Percentiles rank a stretch among this genome's conserved stretches.
These are phyloP conservation scores for Enteromius viviparus DNA, from an alignment of 2,797 vertebrate species.

Conservation along the genomic window DNA sequence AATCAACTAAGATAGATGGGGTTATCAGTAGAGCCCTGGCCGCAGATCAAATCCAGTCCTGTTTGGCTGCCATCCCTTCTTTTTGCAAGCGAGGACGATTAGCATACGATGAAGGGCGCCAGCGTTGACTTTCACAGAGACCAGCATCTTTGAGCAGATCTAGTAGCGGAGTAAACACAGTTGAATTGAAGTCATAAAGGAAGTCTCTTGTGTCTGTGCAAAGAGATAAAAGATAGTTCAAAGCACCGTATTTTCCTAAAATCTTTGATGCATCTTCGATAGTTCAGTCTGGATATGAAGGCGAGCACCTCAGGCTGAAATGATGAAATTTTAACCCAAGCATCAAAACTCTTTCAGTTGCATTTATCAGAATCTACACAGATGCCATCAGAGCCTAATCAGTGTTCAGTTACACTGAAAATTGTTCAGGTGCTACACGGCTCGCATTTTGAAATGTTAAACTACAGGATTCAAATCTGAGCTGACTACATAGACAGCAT, in stretches of 20 bases:
- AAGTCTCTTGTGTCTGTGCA: neutral
- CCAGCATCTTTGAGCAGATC: conserved; percentile 15
- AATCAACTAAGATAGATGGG: conserved; percentile 68
- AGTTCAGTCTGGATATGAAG: neutral
- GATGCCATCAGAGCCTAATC: conserved; percentile 8
- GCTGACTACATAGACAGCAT: neutral
- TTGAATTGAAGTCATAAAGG: neutral
- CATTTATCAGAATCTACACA: conserved; percentile 1
- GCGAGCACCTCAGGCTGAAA: conserved; percentile 17
- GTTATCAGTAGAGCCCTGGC: conserved; percentile 60
- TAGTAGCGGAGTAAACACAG: conserved; percentile 7
- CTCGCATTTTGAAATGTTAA: neutral
- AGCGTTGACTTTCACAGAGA: conserved; percentile 37
- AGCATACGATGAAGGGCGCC: conserved; percentile 54
- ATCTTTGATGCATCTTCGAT: conserved; percentile 13
- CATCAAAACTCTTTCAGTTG: neutral
- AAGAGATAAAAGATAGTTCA: conserved; percentile 12
- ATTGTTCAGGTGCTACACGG: neutral
- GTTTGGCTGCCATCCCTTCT: conserved; percentile 59
- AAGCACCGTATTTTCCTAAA: neutral
- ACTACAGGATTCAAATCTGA: neutral
- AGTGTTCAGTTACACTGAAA: conserved; percentile 2
- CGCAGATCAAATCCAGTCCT: conserved; percentile 55
- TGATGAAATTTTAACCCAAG: conserved; percentile 10
- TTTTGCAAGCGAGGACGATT: conserved; percentile 61